phyloP scores from a whole-genome alignment of 2,888 invertebrate species.

The Rotaria magnacalcarata region DNA sequence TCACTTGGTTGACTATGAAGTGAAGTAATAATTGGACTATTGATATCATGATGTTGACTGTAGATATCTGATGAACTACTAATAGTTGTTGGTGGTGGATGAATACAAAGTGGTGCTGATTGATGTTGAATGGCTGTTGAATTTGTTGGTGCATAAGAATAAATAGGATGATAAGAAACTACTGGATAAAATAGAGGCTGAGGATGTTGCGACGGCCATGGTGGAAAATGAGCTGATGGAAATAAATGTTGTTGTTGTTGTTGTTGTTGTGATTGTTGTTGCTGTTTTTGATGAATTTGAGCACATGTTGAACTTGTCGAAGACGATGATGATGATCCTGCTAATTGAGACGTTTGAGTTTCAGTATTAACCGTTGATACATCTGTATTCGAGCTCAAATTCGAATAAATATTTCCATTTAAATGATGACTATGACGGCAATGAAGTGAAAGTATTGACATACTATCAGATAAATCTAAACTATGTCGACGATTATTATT shows the following conservation, averaged over 20 bases:
- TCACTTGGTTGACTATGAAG: slow-evolving; percentile 14
- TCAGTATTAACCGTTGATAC: slow-evolving; percentile 16
- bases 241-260: not conserved
- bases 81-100: slow-evolving; percentile 9
- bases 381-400: not conserved
- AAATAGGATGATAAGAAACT: slow-evolving; percentile 1
- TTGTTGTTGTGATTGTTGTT: not conserved
- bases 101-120: not conserved
- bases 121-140: not conserved
- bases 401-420: not conserved
- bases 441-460: not conserved
- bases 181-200: slow-evolving; percentile 15
- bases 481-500: slow-evolving; percentile 6
- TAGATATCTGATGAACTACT: not conserved
- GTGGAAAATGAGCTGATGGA: not conserved
- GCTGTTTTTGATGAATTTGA: not conserved
- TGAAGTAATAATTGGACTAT: not conserved
- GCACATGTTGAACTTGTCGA: not conserved
- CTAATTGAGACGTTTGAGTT: slow-evolving; percentile 5
- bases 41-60: not conserved
- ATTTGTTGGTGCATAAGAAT: slow-evolving; percentile 4
- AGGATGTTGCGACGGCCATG: not conserved
- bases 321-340: not conserved
- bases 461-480: slow-evolving; percentile 17
- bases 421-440: not conserved